Evolutionary conservation across 1,140 invertebrate genomes (phyloP), one percentile per base, ranked within the genome.

Genomic region (Cryptotermes secundus): DNA sequence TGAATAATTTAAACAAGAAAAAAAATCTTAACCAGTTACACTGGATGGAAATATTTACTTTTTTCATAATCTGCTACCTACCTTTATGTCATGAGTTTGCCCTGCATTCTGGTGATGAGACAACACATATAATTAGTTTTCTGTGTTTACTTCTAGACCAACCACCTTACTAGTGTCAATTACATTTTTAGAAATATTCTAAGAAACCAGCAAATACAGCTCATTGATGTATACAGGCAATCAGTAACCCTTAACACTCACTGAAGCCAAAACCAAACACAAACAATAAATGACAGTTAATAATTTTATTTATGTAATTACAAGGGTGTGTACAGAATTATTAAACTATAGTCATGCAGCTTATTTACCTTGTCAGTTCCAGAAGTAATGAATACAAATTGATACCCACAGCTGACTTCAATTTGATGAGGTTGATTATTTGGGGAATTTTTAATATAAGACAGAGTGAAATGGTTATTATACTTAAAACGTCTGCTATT

Each of bases 401-500:
- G 34, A 95, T 92, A 35, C 93, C 93, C 85, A 90, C 90, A 19
- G 93, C 92, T 72, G 91, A 92, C 88, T 93, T 91, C 42, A 92
- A 88, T 85, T 91, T 90, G 72, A 91, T 86, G 80, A 95, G 87
- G 85, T 91, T 92, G 80, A 93, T 87, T 86, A 95, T 95, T 90
- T 95, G 94, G 6, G 94, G 94, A 81, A 95, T 90, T 91, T 95
- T 95, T 86, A 94, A 88, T 84, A 95, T 90, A 49, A 94, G 90
- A 89, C 94, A 94, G 89, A 93, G 92, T 59, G 91, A 86, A 87
- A 95, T 94, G 22, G 93, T 95, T 35, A 94, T 89, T 19, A 93
- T 87, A 87, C 94, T 95, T 65, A 95, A 87, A 80, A 90, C 85
- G 87, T 94, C 90, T 7, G 93, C 35, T 26, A 85, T 82, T 3